Evolutionary conservation across 2,113 vertebrate genomes (phyloP).

Genomic region (Phainopepla nitens): DNA sequence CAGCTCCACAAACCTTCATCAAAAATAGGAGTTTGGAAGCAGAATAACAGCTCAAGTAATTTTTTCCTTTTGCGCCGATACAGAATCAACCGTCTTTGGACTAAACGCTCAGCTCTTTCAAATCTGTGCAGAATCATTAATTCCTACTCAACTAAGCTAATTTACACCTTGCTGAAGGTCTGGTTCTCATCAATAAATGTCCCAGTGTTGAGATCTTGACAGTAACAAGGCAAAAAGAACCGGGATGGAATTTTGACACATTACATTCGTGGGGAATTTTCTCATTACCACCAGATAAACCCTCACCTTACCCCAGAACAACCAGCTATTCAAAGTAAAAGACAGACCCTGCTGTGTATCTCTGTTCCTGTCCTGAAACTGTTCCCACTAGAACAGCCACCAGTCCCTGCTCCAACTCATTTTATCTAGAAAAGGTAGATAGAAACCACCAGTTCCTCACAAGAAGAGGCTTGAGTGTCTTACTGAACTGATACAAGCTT

Average conservation of each 20-base stretch:
- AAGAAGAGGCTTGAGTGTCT: background rate
- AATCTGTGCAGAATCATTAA: background rate
- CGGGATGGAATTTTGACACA: background rate
- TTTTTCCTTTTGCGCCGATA: background rate
- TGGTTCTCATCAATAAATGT: background rate
- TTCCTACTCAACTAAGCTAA: background rate
- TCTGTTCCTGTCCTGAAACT: background rate
- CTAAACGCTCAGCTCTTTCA: background rate
- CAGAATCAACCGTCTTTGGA: background rate
- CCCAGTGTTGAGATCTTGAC: background rate
- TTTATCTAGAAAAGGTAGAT: constrained; percentile 19
- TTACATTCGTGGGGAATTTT: background rate
- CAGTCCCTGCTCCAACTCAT: background rate
- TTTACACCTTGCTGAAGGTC: background rate
- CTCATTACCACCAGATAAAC: background rate
- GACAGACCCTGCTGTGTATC: background rate
- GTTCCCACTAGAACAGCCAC: background rate
- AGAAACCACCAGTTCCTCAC: background rate
- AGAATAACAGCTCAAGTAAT: background rate
- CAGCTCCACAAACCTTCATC: constrained; percentile 37
- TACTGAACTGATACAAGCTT: background rate
- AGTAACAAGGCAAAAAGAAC: background rate
- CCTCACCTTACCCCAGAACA: background rate
- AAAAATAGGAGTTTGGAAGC: constrained; percentile 48
- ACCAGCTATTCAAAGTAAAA: background rate